Percentiles rank a stretch among this genome's conserved stretches.
Conservation (phyloP, 1,140 invertebrate genomes). For the Brachionus calyciflorus region DNA sequence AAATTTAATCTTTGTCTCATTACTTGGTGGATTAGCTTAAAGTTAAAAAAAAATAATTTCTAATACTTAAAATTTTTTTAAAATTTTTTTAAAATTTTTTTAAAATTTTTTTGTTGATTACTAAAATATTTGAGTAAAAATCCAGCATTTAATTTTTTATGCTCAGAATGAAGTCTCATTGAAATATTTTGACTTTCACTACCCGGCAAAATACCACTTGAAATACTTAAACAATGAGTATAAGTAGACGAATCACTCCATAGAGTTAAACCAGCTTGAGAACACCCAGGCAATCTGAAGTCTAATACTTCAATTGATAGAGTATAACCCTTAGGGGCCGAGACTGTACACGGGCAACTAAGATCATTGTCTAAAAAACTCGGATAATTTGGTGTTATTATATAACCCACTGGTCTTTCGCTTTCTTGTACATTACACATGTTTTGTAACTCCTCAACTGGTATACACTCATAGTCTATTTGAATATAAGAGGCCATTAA, state of each 20-base stretch:
- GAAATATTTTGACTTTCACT: conserved; percentile 37
- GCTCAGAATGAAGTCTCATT: conserved; percentile 25
- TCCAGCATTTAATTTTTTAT: conserved; percentile 14
- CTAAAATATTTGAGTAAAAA: conserved; percentile 45
- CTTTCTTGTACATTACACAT: conserved; percentile 32
- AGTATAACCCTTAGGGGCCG: background rate
- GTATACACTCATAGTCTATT: conserved; percentile 42
- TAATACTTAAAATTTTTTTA: no score
- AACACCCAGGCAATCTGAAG: conserved; percentile 28
- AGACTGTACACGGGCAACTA: conserved; percentile 37
- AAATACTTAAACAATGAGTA: conserved; percentile 23
- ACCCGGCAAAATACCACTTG: background rate
- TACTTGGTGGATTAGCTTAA: conserved; percentile 7
- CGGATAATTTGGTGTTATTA: conserved; percentile 36
- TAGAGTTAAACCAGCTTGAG: conserved; percentile 36
- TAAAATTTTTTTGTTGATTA: background rate
- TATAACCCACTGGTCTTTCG: background rate
- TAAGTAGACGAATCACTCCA: conserved; percentile 15
- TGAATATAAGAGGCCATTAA: conserved; percentile 41
- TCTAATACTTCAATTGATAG: conserved; percentile 10
- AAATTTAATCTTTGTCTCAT: conserved; percentile 24
- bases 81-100: no score
- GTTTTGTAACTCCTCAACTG: conserved; percentile 37
- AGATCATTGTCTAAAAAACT: background rate
- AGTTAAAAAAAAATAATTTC: background rate